Base-by-base conservation (phyloP, 2,888 invertebrate species). In the Limnephilus lunatus region DNA sequence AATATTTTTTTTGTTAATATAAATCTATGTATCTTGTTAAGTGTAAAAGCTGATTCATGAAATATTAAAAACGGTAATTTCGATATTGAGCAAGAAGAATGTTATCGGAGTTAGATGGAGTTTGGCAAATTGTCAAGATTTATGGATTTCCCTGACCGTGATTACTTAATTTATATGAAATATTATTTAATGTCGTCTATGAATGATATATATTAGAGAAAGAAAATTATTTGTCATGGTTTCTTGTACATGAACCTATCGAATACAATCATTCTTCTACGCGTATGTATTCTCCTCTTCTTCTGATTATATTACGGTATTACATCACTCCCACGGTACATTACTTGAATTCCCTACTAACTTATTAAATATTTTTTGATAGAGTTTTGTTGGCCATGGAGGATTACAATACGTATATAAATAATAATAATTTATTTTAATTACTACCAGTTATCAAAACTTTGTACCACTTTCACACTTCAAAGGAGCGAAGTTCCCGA, bases 51-150 rank as follows among this genome's bases (percentile, higher is more conserved):
- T 86, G 86, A 86, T 48, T 86, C 44, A 48, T 86, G 86, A 86
- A 86, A 86, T 86, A 86, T 86, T 85, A 44, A 86, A 86, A 86
- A 86, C 86, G n/a, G 86, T 44, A 39, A 39, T 4, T 86, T 86
- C 44, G 48, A 86, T 86, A 86, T 11, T 48, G 44, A 86, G 86
- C 48, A 86, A 25, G 85, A 48, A 48, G 44, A 86, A 86, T 35
- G 44, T 86, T 86, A n/a, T 48, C 30, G 12, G 48, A 44, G 44
- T 25, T n/a, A 25, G 83, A 86, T 86, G 30, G 25, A 39, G 35
- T 48, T 86, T 86, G 86, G 86, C 86, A 44, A 86, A 25, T 30
- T 39, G 35, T 86, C 86, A 86, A 86, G 86, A 86, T 44, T 48
- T 86, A 86, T 86, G 14, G 7, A 12, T 48, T 86, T 48, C n/a